Base-by-base conservation (phyloP, 2,113 vertebrate species). In the Equus przewalskii region DNA sequence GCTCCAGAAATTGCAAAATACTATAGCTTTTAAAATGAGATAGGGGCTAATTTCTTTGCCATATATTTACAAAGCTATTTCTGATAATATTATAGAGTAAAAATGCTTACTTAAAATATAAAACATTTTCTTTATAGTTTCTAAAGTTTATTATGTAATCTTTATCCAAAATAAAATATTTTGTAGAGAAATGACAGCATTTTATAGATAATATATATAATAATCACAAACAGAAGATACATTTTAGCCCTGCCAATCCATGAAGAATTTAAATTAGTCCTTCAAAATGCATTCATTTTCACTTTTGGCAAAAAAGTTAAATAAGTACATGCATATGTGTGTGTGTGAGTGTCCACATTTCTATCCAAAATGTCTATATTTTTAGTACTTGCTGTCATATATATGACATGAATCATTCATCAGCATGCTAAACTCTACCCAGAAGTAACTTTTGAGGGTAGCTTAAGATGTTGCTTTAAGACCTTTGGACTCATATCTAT, bases 101-200 rank as follows among this genome's bases (percentile, higher is more conserved):
- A 90, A 90, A 22, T 88, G 9, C 26, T 72, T 89, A 62, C 11
- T 91, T 80, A 78, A 70, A 56, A 46, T 76, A 87, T 81, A 58
- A 67, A 79, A 11, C 33, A 33, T 62, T 76, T 56, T 60, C n/a
- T 92, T 92, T 56, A 75, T 15, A 49, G 33, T 72, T 78, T 90
- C 36, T 67, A 51, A 92, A 51, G 9, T 67, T 73, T 46, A 36
- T 72, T 76, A 14, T 21, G 16, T 89, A 51, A 46, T 54, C 54
- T 22, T 70, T 62, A 89, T 7, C 21, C 8, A 82, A 89, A 83
- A 69, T 36, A 82, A 81, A 82, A 67, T 6, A 51, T 54, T 75
- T 44, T 69, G 3, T 73, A 70, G 84, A 41, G 4, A 83, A 60
- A 60, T 26, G n/a, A 64, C 24, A 91, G 6, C 64, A 5, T 86